A percentile compares a stretch with the other conserved stretches of the same genome.
These are phyloP conservation scores for Polydrusus pterygomalis DNA, from an alignment of 2,888 invertebrate species.

Conservation along the genomic window DNA sequence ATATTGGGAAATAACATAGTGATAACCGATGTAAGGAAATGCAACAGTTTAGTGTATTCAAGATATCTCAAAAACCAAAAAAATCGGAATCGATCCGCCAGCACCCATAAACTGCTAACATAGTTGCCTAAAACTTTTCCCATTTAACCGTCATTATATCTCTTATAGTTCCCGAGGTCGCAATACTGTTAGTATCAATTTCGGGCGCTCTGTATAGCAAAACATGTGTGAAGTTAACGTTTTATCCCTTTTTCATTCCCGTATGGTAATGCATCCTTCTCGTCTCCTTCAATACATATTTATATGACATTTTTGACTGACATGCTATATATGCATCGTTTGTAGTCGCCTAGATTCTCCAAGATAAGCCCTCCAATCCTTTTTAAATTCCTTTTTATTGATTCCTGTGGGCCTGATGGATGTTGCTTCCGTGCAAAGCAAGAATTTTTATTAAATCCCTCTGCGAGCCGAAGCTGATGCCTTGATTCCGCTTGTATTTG, in stretches of 20 bases:
- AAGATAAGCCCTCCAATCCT: slow-evolving; percentile 16
- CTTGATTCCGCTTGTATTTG: slow-evolving; percentile 7
- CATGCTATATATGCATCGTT: background rate
- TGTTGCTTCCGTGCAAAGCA: slow-evolving; percentile 12
- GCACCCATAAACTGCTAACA: too few species aligned
- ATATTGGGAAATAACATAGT: too few species aligned
- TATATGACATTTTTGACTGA: slow-evolving; percentile 2
- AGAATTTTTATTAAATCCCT: slow-evolving; percentile 22
- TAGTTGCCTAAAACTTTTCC: too few species aligned
- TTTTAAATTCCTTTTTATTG: slow-evolving; percentile 22
- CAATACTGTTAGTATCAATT: too few species aligned
- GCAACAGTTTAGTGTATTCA: too few species aligned
- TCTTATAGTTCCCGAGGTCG: too few species aligned
- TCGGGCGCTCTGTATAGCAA: too few species aligned
- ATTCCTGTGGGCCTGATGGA: slow-evolving; percentile 13
- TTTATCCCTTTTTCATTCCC: background rate
- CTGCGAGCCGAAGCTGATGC: background rate
- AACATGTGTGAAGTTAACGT: too few species aligned
- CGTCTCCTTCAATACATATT: background rate
- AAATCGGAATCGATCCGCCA: too few species aligned
- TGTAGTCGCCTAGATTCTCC: background rate
- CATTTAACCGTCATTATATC: too few species aligned
- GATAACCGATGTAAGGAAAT: too few species aligned
- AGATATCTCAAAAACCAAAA: too few species aligned
- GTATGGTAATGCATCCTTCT: background rate